These are phyloP conservation scores for Microplitis deprimator DNA, from an alignment of 2,888 invertebrate genomes.

Conservation along the genomic window DNA sequence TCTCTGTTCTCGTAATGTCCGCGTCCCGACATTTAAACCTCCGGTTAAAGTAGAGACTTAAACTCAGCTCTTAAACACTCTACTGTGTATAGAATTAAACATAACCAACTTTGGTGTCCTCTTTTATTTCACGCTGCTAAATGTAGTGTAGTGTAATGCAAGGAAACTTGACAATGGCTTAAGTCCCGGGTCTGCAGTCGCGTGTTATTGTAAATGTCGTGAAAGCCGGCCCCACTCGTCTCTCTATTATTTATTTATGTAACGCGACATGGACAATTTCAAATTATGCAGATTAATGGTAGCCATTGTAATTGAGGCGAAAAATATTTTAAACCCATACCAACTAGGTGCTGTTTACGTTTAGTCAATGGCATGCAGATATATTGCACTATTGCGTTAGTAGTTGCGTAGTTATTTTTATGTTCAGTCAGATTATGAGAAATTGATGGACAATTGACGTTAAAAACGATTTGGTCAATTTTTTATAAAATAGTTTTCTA, in stretches of 20 bases:
- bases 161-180: constrained; percentile 21
- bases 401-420: too few relatives aligned
- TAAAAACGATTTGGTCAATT: too few relatives aligned
- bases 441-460: too few relatives aligned
- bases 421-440: too few relatives aligned
- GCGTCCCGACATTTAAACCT: constrained; percentile 32
- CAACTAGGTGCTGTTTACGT: background rate
- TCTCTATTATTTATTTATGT: constrained; percentile 6
- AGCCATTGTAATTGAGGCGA: background rate
- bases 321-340: background rate
- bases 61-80: constrained; percentile 32
- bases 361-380: background rate
- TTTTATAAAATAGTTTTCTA: too few relatives aligned
- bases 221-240: constrained; percentile 11
- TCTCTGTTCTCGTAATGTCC: constrained; percentile 47
- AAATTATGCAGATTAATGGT: background rate
- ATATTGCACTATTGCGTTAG: too few relatives aligned
- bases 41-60: constrained; percentile 39
- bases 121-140: constrained; percentile 28
- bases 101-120: constrained; percentile 10
- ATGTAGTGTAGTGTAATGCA: constrained; percentile 10
- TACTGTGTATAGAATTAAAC: constrained; percentile 21
- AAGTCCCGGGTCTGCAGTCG: background rate
- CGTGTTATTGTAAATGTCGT: constrained; percentile 8
- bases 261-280: background rate